Conservation (phyloP, 2,888 invertebrate genomes). For the Idaea biselata region DNA sequence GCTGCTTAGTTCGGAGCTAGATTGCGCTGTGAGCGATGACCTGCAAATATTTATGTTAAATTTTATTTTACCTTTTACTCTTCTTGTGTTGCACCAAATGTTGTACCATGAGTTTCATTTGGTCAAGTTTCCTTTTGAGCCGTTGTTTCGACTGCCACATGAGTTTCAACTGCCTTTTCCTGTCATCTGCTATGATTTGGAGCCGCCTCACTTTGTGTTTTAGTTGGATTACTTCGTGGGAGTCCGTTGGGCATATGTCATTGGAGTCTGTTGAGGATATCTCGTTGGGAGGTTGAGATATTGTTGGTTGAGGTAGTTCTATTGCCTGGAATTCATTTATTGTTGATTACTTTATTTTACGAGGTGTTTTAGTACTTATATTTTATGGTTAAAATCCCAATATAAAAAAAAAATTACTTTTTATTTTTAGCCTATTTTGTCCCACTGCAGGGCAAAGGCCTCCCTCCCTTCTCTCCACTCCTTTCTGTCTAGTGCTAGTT, state of each 20-base stretch:
- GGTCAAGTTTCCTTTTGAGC: conserved; percentile 49
- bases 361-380: too few species aligned
- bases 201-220: conserved; percentile 57
- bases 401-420: too few species aligned
- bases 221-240: conserved; percentile 54
- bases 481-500: too few species aligned
- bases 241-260: conserved; percentile 48
- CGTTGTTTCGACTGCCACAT: conserved; percentile 56
- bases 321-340: conserved; percentile 45
- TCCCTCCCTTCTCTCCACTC: too few species aligned
- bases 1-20: too few species aligned
- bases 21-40: too few species aligned
- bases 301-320: conserved; percentile 53
- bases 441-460: too few species aligned
- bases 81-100: conserved; percentile 53
- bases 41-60: too few species aligned
- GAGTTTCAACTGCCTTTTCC: conserved; percentile 50
- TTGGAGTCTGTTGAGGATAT: conserved; percentile 31
- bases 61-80: conserved; percentile 13
- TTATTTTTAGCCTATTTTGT: too few species aligned
- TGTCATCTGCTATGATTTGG: conserved; percentile 53
- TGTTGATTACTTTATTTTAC: too few species aligned
- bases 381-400: too few species aligned
- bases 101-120: conserved; percentile 51
- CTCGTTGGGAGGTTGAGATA: conserved; percentile 33